Evolutionary conservation across 2,113 vertebrate genomes (phyloP).

Genomic region (Gobius niger): DNA sequence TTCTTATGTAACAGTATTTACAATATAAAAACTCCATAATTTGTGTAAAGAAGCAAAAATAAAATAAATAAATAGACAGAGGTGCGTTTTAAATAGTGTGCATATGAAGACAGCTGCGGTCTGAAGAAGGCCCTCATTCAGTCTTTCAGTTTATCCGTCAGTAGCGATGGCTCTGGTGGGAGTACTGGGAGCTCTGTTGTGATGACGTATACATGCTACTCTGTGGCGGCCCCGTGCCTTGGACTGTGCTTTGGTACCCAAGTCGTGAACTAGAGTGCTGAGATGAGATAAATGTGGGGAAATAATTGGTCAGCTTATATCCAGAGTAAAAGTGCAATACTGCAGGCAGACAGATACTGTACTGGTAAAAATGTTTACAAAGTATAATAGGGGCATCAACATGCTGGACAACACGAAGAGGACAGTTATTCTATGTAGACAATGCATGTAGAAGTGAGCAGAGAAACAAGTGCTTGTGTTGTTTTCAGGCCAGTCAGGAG

Average conservation of each 20-base stretch:
- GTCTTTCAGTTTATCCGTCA: slow-evolving; percentile 65
- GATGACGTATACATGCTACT: slow-evolving; percentile 91
- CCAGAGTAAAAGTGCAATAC: not conserved
- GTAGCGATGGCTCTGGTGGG: slow-evolving; percentile 93
- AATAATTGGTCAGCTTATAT: not conserved
- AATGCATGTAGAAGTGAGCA: too few relatives aligned
- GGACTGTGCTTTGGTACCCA: slow-evolving; percentile 98
- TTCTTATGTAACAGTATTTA: slow-evolving; percentile 61
- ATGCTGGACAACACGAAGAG: too few relatives aligned
- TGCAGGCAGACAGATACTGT: too few relatives aligned
- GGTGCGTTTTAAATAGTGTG: slow-evolving; percentile 60
- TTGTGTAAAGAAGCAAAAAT: slow-evolving; percentile 56
- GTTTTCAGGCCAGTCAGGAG: too few relatives aligned
- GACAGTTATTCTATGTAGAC: too few relatives aligned
- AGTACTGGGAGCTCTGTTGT: slow-evolving; percentile 94
- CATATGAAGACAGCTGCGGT: slow-evolving; percentile 55
- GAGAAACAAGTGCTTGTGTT: too few relatives aligned
- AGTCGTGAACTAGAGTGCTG: slow-evolving; percentile 95
- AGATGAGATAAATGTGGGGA: slow-evolving; percentile 1
- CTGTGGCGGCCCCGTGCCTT: slow-evolving; percentile 94
- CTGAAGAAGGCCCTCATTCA: not conserved
- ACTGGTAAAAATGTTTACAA: too few relatives aligned
- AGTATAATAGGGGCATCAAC: too few relatives aligned
- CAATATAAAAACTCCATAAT: slow-evolving; percentile 68
- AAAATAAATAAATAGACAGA: slow-evolving; percentile 61